Evolutionary conservation across 2,113 vertebrate species (phyloP), one percentile per base, ranked within the genome.

Genomic region (Pluvianellus socialis): DNA sequence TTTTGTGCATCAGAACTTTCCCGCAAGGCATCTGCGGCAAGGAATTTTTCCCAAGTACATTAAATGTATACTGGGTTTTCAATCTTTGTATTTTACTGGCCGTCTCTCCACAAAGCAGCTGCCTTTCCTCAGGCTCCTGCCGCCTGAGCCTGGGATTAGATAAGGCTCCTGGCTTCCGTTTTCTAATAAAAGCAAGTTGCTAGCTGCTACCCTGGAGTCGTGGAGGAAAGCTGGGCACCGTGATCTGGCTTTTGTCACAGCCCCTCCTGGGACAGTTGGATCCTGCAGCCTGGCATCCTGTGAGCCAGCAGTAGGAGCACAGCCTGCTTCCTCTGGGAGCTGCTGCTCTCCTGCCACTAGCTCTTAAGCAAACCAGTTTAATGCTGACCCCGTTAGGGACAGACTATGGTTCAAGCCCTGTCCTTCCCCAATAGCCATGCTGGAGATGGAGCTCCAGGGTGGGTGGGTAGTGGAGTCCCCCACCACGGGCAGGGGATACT

Each of bases 271-370:
- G 88, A 90, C 17, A 15, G 23, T 56, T 8, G 3, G 12, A 56
- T 82, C 77, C 93, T 58, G 68, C 45, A 79, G 67, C 50, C 72
- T 91, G 84, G 76, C 63, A 77, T 86, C 59, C 92, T 85, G 90
- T 65, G 45, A 89, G 79, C 4, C n/a, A 67, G 63, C 3, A 0
- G 27, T 58, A 56, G 71, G 32, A 58, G 0, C 66, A 23, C 32
- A 86, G 71, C 79, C 33, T 68, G 72, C 67, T 86, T 83, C 76
- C 84, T 94, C 55, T 1, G 1, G 45, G 63, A 89, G 35, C 58
- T 76, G 86, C 79, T 83, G 71, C 44, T 86, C 61, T 77, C 35
- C 0, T 1, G 23, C 68, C 71, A 27, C 56, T 85, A n/a, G 61
- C 70, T 88, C 87, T 87, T 40, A 61, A 87, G 68, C 27, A 79